phyloP scores from a whole-genome alignment of 2,797 vertebrate genomes.

The Varecia variegata region DNA sequence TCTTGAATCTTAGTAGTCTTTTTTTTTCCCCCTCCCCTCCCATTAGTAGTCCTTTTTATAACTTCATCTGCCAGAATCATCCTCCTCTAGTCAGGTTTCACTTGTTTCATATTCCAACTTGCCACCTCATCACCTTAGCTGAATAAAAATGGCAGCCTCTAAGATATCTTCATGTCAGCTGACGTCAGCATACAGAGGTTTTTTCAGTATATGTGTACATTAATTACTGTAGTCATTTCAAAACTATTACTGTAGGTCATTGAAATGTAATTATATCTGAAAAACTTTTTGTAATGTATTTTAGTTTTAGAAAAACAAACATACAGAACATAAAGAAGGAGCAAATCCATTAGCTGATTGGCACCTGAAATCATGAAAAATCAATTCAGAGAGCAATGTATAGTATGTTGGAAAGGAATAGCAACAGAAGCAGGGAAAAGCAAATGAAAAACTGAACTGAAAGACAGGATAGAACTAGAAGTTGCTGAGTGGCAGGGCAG shows the following conservation, averaged over 20 bases:
- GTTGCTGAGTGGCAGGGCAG: background rate
- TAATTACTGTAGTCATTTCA: background rate
- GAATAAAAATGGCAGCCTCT: background rate
- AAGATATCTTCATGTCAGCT: background rate
- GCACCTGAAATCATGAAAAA: background rate
- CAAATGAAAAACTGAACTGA: background rate
- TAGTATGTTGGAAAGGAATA: background rate
- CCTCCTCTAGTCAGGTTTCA: background rate
- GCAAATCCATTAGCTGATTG: background rate
- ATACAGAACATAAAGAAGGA: background rate
- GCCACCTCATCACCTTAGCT: background rate
- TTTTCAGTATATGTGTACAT: background rate
- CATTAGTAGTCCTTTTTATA: constrained; percentile 3
- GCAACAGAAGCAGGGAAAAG: background rate
- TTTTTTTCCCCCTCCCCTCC: background rate
- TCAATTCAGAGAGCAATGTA: background rate
- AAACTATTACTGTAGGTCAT: background rate
- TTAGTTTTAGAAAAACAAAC: constrained; percentile 45
- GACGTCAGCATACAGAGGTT: background rate
- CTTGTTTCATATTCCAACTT: background rate
- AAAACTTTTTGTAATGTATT: background rate
- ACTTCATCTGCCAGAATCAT: background rate
- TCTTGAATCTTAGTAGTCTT: background rate
- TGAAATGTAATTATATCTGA: background rate
- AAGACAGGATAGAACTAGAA: background rate